Evolutionary conservation across 2,797 vertebrate species (phyloP).

Genomic region (Phataginus tetradactyla): DNA sequence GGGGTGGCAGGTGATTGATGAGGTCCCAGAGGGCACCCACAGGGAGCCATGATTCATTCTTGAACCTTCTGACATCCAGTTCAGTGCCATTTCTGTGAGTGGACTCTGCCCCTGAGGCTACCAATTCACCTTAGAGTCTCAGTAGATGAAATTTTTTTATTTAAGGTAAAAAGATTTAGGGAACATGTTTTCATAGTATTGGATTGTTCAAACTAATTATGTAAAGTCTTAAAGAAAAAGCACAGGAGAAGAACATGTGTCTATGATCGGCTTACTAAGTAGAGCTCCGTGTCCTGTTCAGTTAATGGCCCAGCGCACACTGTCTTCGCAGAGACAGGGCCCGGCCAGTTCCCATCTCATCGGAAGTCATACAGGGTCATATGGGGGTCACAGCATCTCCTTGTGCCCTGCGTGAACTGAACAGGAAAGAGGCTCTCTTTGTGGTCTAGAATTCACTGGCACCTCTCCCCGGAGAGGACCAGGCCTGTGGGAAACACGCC

Average conservation of each 20-base stretch:
- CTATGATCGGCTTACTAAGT: rapidly evolving
- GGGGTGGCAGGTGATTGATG: rapidly evolving
- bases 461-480: no score
- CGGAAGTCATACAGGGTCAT: rapidly evolving
- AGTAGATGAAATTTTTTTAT: not conserved
- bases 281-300: rapidly evolving
- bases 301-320: rapidly evolving
- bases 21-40: rapidly evolving
- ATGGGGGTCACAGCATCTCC: rapidly evolving
- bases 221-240: not conserved
- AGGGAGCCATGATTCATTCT: rapidly evolving
- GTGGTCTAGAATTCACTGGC: not conserved
- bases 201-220: not conserved
- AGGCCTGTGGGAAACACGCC: rapidly evolving
- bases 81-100: not conserved
- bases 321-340: not conserved
- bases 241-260: not conserved
- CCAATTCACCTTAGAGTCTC: rapidly evolving
- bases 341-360: rapidly evolving
- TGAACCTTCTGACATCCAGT: not conserved
- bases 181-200: not conserved
- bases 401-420: no score
- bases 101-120: not conserved
- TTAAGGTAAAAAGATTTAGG: not conserved
- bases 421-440: not conserved